Percentiles rank a stretch among this genome's conserved stretches.
Evolutionary conservation across 1,140 invertebrate genomes (phyloP).

Genomic region (Anadara kagoshimensis): DNA sequence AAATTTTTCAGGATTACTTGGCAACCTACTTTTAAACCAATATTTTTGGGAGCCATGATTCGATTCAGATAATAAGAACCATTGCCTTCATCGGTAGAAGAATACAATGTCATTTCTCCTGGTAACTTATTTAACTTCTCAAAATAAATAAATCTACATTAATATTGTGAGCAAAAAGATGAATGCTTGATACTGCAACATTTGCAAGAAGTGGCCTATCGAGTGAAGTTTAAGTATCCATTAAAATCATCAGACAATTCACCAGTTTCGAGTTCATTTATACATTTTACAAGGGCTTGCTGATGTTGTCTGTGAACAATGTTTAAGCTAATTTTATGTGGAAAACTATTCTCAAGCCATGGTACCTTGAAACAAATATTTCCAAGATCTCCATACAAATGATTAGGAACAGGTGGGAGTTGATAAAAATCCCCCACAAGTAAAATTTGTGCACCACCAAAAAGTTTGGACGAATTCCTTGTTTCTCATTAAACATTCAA

Average conservation of each 20-base stretch:
- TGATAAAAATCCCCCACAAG: slow-evolving; percentile 20
- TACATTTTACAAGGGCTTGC: slow-evolving; percentile 22
- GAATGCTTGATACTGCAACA: neutral
- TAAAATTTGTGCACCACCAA: neutral
- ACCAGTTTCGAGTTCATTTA: slow-evolving; percentile 18
- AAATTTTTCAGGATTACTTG: slow-evolving; percentile 25
- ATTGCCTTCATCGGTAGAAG: slow-evolving; percentile 13
- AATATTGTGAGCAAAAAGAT: slow-evolving; percentile 19
- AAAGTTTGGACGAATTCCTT: neutral
- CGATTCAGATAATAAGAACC: neutral
- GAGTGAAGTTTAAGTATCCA: slow-evolving; percentile 12
- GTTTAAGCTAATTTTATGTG: slow-evolving; percentile 13
- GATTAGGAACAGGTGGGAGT: slow-evolving; percentile 24
- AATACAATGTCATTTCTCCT: slow-evolving; percentile 8
- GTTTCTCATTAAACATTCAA: too few species aligned
- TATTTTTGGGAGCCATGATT: slow-evolving; percentile 7
- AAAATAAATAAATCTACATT: slow-evolving; percentile 18
- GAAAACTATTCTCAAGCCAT: slow-evolving; percentile 13
- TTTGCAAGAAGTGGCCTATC: slow-evolving; percentile 4
- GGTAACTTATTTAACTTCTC: slow-evolving; percentile 1
- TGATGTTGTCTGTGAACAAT: slow-evolving; percentile 3
- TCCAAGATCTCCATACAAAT: slow-evolving; percentile 30
- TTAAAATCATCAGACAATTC: slow-evolving; percentile 12
- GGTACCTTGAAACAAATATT: slow-evolving; percentile 7
- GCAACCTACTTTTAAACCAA: slow-evolving; percentile 23